These are phyloP conservation scores for Bombus pyrosoma DNA, from an alignment of 1,140 invertebrate genomes.

Conservation along the genomic window DNA sequence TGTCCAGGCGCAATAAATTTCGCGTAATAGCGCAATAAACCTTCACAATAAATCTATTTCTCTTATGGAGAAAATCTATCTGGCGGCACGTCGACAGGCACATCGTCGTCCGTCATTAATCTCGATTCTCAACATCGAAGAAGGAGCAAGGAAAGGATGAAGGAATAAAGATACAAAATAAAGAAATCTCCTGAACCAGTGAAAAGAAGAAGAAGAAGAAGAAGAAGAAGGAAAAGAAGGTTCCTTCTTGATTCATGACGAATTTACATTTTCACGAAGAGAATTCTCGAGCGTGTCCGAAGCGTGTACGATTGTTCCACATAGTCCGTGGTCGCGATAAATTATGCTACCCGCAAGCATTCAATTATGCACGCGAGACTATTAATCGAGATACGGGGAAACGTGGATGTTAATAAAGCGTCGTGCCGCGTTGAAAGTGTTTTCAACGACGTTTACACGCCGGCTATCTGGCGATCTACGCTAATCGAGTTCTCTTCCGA, in stretches of 20 bases:
- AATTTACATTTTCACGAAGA: constrained; percentile 1
- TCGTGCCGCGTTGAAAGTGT: constrained; percentile 46
- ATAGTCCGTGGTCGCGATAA: constrained; percentile 48
- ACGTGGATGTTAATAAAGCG: constrained; percentile 63
- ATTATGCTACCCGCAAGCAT: constrained; percentile 57
- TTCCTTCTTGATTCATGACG: not conserved
- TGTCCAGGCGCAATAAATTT: constrained; percentile 17
- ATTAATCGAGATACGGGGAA: constrained; percentile 67
- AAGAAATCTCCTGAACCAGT: not conserved
- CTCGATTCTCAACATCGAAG: not conserved
- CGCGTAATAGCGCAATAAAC: constrained; percentile 40
- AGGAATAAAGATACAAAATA: not conserved
- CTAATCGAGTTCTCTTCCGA: constrained; percentile 61
- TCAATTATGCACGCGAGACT: constrained; percentile 57
- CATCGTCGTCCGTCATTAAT: constrained; percentile 27
- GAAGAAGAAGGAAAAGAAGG: not conserved
- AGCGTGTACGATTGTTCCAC: constrained; percentile 49
- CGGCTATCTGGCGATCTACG: constrained; percentile 62
- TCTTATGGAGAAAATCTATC: constrained; percentile 22
- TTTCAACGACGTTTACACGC: constrained; percentile 57
- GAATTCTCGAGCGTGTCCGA: not conserved
- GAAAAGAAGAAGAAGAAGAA: not conserved
- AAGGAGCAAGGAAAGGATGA: not conserved
- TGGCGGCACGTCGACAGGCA: not conserved
- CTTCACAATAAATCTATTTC: constrained; percentile 30